Evolutionary conservation across 2,888 invertebrate species (phyloP).

Genomic region (Metellina segmentata): DNA sequence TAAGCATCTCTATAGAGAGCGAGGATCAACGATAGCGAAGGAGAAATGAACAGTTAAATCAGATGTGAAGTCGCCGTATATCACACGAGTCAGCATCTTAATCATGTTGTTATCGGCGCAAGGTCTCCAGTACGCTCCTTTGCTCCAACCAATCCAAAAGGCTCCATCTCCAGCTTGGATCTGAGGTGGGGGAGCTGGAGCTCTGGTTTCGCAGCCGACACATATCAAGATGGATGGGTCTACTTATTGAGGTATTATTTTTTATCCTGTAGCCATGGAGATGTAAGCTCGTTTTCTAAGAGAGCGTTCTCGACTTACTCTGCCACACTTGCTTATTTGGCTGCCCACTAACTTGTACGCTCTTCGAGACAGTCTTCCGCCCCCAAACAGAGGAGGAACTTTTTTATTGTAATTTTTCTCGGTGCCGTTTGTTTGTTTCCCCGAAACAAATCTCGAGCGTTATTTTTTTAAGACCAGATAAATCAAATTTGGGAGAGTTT

Average conservation of each 20-base stretch:
- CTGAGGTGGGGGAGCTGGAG: conserved; percentile 18
- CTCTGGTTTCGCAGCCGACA: conserved; percentile 72
- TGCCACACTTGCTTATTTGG: conserved; percentile 61
- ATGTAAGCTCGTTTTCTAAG: conserved; percentile 54
- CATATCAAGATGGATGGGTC: conserved; percentile 73
- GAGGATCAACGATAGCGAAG: conserved; percentile 59
- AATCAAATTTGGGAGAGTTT: conserved; percentile 58
- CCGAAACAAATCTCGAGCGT: conserved; percentile 55
- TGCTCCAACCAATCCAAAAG: conserved; percentile 59
- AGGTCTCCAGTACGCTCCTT: conserved; percentile 36
- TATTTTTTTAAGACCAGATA: conserved; percentile 51
- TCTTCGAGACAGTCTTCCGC: neutral
- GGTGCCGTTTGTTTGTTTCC: conserved; percentile 51
- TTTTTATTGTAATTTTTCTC: conserved; percentile 6
- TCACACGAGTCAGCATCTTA: conserved; percentile 72
- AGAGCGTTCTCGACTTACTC: conserved; percentile 59
- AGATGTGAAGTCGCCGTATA: conserved; percentile 72
- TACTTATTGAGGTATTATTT: conserved; percentile 73
- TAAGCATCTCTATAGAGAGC: neutral
- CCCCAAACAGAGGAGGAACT: neutral
- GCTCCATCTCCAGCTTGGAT: conserved; percentile 39
- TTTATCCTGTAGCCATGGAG: conserved; percentile 68
- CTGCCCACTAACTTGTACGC: conserved; percentile 47
- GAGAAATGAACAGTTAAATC: conserved; percentile 75
- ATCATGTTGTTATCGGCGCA: conserved; percentile 73